Base-by-base conservation (phyloP, 2,888 invertebrate genomes). In the Nemurella pictetii region DNA sequence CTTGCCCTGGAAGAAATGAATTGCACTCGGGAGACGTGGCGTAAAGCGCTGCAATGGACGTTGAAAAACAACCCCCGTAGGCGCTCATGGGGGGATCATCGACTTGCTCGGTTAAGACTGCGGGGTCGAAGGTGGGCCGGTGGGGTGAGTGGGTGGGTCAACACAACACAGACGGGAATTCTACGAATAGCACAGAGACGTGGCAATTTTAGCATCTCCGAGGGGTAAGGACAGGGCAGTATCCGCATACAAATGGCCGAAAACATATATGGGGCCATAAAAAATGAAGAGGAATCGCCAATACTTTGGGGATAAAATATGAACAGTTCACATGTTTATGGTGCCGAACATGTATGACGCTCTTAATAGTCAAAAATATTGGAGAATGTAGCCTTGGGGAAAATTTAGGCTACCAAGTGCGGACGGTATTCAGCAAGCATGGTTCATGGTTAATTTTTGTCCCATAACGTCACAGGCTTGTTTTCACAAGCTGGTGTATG, bases 11-110 rank as follows among this genome's bases (percentile, higher is more conserved):
- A 78, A 30, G 26, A 78, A 30, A 78, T 78, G 78, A 78, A 78
- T 30, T 3, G 30, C 30, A 28, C 78, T 30, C 78, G 5, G n/a
- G 78, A 30, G 78, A 30, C 28, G 27, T 36, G 80, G n/a, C 80
- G 80, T 26, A 35, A 15, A 32, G 80, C 80, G 80, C 80, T 81
- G 80, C 80, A 72, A 72, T 82, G 28, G 36, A 36, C 28, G 55
- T 20, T 82, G 82, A 82, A 82, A 55, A 82, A 72, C 72, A 82
- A 35, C 80, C 80, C 36, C 35, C 75, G 55, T 1, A 15, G 20
- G 78, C 29, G 78, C 27, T 9, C 78, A 20, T 7, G 29, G 30
- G 80, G 80, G 36, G 15, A 80, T 28, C 80, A 80, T 32, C 80
- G 30, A 80, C 80, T 32, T 15, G 28, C 26, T 75, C 28, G 75